Evolutionary conservation across 35 echinoderm and acorn worm species (phyloP).

Genomic region (Ptychodera flava): DNA sequence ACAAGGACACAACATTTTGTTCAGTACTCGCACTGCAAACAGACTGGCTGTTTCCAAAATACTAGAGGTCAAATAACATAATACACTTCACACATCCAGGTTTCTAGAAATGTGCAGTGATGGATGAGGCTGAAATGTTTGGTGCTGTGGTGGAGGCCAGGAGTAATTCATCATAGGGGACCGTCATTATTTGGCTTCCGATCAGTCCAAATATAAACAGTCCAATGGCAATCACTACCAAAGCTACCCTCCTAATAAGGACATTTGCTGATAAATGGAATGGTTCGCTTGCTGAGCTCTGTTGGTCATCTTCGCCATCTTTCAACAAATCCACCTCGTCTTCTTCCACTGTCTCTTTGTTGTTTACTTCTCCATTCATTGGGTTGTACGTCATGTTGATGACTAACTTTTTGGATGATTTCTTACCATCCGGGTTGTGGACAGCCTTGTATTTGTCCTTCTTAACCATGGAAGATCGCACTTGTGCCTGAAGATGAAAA

Average conservation of each 20-base stretch:
- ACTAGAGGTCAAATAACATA: too few species aligned
- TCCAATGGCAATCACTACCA: background rate
- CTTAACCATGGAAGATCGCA: background rate
- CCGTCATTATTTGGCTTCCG: background rate
- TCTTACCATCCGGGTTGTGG: background rate
- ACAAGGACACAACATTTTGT: too few species aligned
- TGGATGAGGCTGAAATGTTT: too few species aligned
- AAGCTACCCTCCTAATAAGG: background rate
- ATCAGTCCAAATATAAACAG: background rate
- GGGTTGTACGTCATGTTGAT: background rate
- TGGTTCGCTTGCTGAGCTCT: background rate
- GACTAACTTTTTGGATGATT: background rate
- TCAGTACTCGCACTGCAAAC: too few species aligned
- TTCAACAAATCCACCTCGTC: background rate
- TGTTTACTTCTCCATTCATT: background rate
- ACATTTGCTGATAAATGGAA: background rate
- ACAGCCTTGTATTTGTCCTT: background rate
- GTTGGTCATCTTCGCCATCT: background rate
- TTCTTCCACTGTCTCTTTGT: background rate
- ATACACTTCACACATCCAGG: too few species aligned
- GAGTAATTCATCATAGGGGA: background rate
- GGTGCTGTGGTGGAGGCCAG: too few species aligned
- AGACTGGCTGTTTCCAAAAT: too few species aligned
- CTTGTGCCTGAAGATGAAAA: background rate
- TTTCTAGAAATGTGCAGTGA: too few species aligned